phyloP scores from a whole-genome alignment of 2,888 invertebrate genomes.

The Rambutsinella grinnellia region DNA sequence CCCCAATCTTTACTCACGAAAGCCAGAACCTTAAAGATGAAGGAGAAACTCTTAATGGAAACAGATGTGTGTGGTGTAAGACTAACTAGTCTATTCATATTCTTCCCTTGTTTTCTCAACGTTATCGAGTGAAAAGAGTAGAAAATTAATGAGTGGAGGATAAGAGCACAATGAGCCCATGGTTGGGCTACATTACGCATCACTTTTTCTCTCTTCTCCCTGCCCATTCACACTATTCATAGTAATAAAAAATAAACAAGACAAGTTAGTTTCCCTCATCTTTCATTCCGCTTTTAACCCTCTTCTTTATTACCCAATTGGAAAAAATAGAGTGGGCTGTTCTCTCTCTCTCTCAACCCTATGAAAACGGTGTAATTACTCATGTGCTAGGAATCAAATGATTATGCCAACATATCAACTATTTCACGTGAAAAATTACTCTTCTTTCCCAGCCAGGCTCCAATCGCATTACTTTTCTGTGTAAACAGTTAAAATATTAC shows the following conservation, averaged over 20 bases:
- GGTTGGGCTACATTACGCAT: background rate
- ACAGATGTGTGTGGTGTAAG: constrained; percentile 7
- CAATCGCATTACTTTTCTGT: too few relatives aligned
- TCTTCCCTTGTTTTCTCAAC: background rate
- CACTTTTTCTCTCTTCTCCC: too few relatives aligned
- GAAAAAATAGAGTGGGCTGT: too few relatives aligned
- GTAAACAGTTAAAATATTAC: too few relatives aligned
- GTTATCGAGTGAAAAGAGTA: background rate
- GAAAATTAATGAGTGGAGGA: background rate
- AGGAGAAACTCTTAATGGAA: constrained; percentile 23
- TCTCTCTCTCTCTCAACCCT: background rate
- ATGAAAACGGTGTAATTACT: background rate
- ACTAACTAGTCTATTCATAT: background rate
- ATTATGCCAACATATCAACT: too few relatives aligned
- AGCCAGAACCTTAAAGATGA: too few relatives aligned
- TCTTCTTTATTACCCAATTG: constrained; percentile 13
- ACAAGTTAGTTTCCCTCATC: background rate
- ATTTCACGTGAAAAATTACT: too few relatives aligned
- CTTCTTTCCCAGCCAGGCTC: too few relatives aligned
- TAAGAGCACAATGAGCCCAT: background rate
- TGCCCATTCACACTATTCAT: background rate
- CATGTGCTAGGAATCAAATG: too few relatives aligned
- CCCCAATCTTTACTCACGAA: background rate
- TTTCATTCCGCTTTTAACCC: background rate
- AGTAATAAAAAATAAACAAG: background rate